Conservation (phyloP, 2,888 invertebrate species). For the Pyrrhia umbra region DNA sequence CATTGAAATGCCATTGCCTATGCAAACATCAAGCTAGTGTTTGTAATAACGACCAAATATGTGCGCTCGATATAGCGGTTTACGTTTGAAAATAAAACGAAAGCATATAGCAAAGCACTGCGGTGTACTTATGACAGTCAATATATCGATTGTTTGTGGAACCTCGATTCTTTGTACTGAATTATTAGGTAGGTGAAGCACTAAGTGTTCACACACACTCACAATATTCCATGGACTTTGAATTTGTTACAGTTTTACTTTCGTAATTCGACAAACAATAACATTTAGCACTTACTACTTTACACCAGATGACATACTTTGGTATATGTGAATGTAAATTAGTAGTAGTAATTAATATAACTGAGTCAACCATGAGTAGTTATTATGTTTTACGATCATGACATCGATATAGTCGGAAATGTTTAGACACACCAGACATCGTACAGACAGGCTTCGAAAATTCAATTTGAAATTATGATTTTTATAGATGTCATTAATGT, state of each 20-base stretch:
- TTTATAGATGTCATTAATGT: neutral
- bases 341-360: slow-evolving; percentile 37
- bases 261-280: slow-evolving; percentile 49
- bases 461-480: neutral
- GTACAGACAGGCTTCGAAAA: neutral
- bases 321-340: slow-evolving; percentile 37
- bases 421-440: slow-evolving; percentile 4
- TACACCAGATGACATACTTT: slow-evolving; percentile 35
- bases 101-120: slow-evolving; percentile 27
- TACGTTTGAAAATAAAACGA: slow-evolving; percentile 23
- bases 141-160: slow-evolving; percentile 56
- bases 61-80: slow-evolving; percentile 10
- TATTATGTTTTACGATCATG: slow-evolving; percentile 26
- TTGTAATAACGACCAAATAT: slow-evolving; percentile 9
- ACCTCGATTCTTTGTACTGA: slow-evolving; percentile 43
- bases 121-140: slow-evolving; percentile 30
- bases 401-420: slow-evolving; percentile 4
- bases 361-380: slow-evolving; percentile 21
- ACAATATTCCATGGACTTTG: slow-evolving; percentile 30
- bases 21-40: slow-evolving; percentile 7
- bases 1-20: neutral
- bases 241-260: slow-evolving; percentile 56
- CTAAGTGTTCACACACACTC: slow-evolving; percentile 26
- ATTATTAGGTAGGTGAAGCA: slow-evolving; percentile 52
- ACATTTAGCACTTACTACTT: slow-evolving; percentile 50